Conservation (phyloP, 2,888 invertebrate genomes). For the Aspidiotus destructor region DNA sequence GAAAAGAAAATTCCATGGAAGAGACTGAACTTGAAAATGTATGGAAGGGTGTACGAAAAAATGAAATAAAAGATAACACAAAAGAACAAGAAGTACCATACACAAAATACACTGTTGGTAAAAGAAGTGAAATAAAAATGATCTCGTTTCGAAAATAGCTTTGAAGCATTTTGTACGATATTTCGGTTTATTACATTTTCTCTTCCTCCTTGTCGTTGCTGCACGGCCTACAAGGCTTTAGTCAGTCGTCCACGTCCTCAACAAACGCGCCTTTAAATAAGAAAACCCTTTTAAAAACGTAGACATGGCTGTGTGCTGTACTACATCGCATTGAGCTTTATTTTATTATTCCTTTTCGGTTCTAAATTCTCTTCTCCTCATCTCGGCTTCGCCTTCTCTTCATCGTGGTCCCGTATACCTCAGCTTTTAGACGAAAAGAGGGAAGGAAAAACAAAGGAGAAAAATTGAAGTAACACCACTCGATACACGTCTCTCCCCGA, state of each 20-base stretch:
- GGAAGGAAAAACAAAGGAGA: too few species aligned
- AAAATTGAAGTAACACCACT: too few species aligned
- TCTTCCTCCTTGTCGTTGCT: background rate
- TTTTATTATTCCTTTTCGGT: background rate
- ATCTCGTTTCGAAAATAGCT: slow-evolving; percentile 1
- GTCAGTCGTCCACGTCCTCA: background rate
- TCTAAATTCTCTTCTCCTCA: too few species aligned
- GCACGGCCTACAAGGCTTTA: background rate
- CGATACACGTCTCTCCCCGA: too few species aligned
- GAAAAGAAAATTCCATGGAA: background rate
- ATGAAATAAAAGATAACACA: background rate
- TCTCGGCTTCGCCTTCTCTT: too few species aligned
- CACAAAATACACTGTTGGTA: background rate
- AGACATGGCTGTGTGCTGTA: background rate
- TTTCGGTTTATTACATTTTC: slow-evolving; percentile 2
- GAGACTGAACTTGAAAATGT: background rate
- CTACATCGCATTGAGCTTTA: background rate
- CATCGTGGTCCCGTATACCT: too few species aligned
- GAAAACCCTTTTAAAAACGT: background rate
- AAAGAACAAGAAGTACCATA: too few species aligned
- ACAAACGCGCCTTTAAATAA: background rate
- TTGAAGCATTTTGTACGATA: background rate
- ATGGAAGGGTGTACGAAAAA: background rate
- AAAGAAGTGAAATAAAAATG: background rate
- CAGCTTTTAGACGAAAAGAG: too few species aligned